Base-by-base conservation (phyloP, 2,113 vertebrate genomes). In the Hippocampus abdominalis region DNA sequence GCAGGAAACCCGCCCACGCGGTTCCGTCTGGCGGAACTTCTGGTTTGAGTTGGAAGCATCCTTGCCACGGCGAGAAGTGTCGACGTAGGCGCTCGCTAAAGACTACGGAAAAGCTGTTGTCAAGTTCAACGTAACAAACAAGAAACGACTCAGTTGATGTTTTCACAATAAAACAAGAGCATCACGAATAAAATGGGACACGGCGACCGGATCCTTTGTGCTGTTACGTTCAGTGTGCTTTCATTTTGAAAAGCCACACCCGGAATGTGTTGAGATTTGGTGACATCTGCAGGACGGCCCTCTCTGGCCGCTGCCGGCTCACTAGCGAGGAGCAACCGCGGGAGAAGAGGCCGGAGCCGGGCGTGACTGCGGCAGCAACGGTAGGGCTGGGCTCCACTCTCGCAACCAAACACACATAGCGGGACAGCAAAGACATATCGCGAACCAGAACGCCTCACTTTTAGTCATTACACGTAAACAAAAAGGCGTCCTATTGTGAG, bases 1-100 rank as follows among this genome's bases (percentile, higher is more conserved):
- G 72, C 81, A 84, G 87, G 86, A 87, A 86, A 85, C 84, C 83
- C 86, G 83, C 85, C 84, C 87, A 73, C 77, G 66, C 69, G 71
- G 85, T 77, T 83, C 81, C 75, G 80, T 63, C 21, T 68, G 68
- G 71, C 81, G 54, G 63, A 36, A 51, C 60, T 79, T 75, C 71
- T 76, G 80, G 87, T 79, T 36, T 74, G 82, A 73, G 86, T 81
- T 90, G 89, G 88, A 85, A 83, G 76, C 78, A 18, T 77, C 85
- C 32, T 6, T 36, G 32, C 32, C 81, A 72, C 40, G 70, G 67
- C 61, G 81, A 83, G 70, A 86, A 86, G 54, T 87, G 87, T 78
- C 82, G 75, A 89, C 87, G 87, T 86, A 82, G 84, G 85, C 84
- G 74, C 79, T 84, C 67, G 51, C 59, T 81, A 63, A 51, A 46